Percentiles rank a stretch among this genome's conserved stretches.
phyloP scores from a whole-genome alignment of 2,797 vertebrate genomes.

The Mionectes olivaceus region DNA sequence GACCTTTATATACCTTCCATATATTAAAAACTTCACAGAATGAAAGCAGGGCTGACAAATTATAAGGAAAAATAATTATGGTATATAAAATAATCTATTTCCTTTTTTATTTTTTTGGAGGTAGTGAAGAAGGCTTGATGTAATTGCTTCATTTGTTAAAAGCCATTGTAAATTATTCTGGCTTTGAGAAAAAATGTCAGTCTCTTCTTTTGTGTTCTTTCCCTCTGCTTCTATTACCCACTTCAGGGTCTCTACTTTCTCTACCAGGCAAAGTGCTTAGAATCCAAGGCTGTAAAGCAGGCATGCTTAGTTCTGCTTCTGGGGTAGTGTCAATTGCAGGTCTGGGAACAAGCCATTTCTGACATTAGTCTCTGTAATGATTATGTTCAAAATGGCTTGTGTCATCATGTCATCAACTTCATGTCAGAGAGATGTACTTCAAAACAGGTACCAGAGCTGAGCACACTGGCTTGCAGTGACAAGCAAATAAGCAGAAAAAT shows the following conservation, averaged over 20 bases:
- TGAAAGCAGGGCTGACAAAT: neutral
- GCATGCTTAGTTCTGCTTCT: slow-evolving; percentile 14
- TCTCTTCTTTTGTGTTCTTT: neutral
- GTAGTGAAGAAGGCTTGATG: neutral
- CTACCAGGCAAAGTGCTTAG: neutral
- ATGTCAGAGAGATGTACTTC: neutral
- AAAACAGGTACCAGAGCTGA: neutral
- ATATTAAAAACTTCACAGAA: neutral
- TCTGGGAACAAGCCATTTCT: neutral
- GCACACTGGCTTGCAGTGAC: neutral
- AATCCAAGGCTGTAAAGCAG: slow-evolving; percentile 19
- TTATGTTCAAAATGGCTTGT: neutral
- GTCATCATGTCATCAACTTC: neutral
- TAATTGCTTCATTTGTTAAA: slow-evolving; percentile 23
- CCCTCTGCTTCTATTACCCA: neutral
- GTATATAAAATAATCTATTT: neutral
- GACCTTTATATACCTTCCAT: neutral
- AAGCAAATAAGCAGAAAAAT: neutral
- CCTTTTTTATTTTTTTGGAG: neutral
- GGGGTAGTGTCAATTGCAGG: neutral
- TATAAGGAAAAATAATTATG: neutral
- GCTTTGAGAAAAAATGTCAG: neutral
- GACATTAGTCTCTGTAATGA: neutral
- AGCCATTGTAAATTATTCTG: neutral
- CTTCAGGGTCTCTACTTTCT: slow-evolving; percentile 39